These are phyloP conservation scores for Graphium colonna DNA, from an alignment of 2,888 invertebrate species.

Conservation along the genomic window DNA sequence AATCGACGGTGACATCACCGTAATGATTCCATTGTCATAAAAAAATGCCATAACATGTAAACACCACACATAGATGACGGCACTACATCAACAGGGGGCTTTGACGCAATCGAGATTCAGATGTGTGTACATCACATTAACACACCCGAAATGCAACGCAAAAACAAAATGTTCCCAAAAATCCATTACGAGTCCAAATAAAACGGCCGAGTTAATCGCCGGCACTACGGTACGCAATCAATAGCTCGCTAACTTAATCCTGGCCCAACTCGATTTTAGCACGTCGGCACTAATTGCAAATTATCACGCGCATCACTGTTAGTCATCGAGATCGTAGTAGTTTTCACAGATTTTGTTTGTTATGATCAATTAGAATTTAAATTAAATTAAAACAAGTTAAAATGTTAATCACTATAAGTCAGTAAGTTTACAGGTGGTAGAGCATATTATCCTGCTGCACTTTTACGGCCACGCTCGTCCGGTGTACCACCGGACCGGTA, in stretches of 20 bases:
- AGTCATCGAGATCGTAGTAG: conserved; percentile 13
- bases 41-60: conserved; percentile 55
- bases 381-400: too few species aligned
- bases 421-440: too few species aligned
- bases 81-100: conserved; percentile 52
- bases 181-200: conserved; percentile 63
- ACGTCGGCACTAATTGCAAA: conserved; percentile 68
- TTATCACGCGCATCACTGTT: conserved; percentile 43
- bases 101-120: conserved; percentile 61
- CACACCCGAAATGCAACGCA: conserved; percentile 63
- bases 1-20: conserved; percentile 65
- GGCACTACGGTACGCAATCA: conserved; percentile 58
- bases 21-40: conserved; percentile 52
- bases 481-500: too few species aligned
- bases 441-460: too few species aligned
- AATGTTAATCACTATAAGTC: too few species aligned
- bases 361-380: too few species aligned
- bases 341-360: conserved; percentile 34
- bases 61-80: conserved; percentile 62
- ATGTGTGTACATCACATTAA: conserved; percentile 56
- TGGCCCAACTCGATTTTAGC: conserved; percentile 63
- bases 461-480: too few species aligned
- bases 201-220: conserved; percentile 54
- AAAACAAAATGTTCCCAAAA: conserved; percentile 65
- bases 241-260: conserved; percentile 59